phyloP scores from a whole-genome alignment of 2,888 invertebrate genomes.

The Drosophila gaucha region DNA sequence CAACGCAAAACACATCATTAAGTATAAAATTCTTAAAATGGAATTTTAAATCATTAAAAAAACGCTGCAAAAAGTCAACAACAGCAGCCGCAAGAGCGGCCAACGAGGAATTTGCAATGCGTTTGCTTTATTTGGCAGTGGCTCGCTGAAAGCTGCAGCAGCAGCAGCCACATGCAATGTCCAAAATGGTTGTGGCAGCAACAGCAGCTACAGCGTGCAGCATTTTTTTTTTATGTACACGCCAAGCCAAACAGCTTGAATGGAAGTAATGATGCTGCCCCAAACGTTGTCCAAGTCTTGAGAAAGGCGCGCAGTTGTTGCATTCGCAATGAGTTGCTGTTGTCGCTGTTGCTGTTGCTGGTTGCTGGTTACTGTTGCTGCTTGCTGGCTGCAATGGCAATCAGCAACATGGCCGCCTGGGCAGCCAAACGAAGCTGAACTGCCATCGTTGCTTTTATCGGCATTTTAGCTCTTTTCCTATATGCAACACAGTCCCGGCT shows the following conservation, averaged over 20 bases:
- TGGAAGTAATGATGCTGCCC: slow-evolving; percentile 79
- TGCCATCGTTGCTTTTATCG: slow-evolving; percentile 74
- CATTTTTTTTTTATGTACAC: slow-evolving; percentile 72
- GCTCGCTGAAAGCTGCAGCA: slow-evolving; percentile 55
- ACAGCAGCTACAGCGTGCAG: slow-evolving; percentile 29
- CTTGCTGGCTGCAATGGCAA: slow-evolving; percentile 59
- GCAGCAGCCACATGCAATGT: slow-evolving; percentile 62
- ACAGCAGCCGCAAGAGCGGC: slow-evolving; percentile 42
- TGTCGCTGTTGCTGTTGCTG: slow-evolving; percentile 34
- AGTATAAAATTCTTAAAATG: slow-evolving; percentile 85
- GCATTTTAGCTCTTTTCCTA: slow-evolving; percentile 62
- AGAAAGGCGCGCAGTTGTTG: slow-evolving; percentile 76
- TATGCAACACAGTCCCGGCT: slow-evolving; percentile 34
- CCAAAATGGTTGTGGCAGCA: slow-evolving; percentile 68
- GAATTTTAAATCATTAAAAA: slow-evolving; percentile 84
- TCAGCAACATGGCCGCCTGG: slow-evolving; percentile 77
- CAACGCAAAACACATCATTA: slow-evolving; percentile 85
- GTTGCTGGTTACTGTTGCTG: slow-evolving; percentile 26
- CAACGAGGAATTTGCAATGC: slow-evolving; percentile 77
- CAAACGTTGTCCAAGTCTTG: slow-evolving; percentile 71
- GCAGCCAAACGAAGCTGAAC: slow-evolving; percentile 81
- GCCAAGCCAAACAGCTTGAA: slow-evolving; percentile 79
- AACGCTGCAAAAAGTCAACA: slow-evolving; percentile 62
- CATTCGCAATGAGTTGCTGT: slow-evolving; percentile 76
- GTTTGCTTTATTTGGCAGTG: slow-evolving; percentile 80